Evolutionary conservation across 2,113 vertebrate species (phyloP).

Genomic region (Turdus rufiventris): DNA sequence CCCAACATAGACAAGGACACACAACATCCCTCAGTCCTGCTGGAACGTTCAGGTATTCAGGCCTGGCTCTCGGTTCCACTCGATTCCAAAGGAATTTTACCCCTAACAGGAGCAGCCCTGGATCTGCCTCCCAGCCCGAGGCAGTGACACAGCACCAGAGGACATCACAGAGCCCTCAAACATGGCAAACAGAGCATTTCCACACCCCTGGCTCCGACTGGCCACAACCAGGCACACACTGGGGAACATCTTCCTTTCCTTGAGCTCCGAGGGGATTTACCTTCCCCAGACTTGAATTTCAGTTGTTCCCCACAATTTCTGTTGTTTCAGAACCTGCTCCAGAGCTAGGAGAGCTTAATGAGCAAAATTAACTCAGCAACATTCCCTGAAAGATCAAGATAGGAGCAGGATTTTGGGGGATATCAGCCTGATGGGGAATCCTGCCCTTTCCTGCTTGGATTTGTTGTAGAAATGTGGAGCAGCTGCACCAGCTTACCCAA

Average conservation of each 20-base stretch:
- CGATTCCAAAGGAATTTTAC: not conserved
- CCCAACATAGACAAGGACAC: fast-evolving
- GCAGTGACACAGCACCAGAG: not conserved
- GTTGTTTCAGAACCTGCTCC: not conserved
- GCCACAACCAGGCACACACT: not conserved
- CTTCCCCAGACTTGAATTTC: not conserved
- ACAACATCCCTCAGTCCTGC: not conserved
- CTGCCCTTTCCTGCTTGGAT: not conserved
- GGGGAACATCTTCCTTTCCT: not conserved
- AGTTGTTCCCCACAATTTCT: not conserved
- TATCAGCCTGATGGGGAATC: not conserved
- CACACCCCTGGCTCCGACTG: not conserved
- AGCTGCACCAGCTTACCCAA: not conserved
- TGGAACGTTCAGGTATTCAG: not conserved
- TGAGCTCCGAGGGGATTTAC: not conserved
- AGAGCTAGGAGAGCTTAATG: not conserved
- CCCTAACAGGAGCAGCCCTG: not conserved
- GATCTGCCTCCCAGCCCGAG: not conserved
- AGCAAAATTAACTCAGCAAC: not conserved
- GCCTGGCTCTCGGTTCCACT: not conserved
- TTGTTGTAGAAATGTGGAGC: not conserved
- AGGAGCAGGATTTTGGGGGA: not conserved
- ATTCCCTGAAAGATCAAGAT: not conserved
- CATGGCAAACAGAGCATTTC: not conserved
- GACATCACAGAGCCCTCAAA: not conserved